Base-by-base conservation (phyloP, 1,140 invertebrate species). In the Listronotus bonariensis region DNA sequence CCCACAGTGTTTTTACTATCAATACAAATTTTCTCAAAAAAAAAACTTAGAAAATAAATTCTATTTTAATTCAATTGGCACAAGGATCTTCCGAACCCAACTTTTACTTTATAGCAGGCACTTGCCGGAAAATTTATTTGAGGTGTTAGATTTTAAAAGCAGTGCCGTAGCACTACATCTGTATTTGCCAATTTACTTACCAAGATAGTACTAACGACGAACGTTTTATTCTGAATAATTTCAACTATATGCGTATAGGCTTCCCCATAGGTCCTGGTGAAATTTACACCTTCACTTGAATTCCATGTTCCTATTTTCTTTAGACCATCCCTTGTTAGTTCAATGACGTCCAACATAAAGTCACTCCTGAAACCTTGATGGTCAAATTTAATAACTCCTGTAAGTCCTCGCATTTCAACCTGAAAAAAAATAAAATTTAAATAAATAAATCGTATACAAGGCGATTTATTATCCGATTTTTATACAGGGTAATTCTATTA, bases 371-470 rank as follows among this genome's bases (percentile, higher is more conserved):
- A 95, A 34, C 95, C 95, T 81, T 95, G 89, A 76, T 95, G 91
- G 81, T 97, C 93, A 77, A 98, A 97, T 78, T 95, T 93, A 67
- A 98, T 95, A 12, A 91, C 88, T 38, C 95, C 95, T 1, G 95
- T 97, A 67, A 97, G 80, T 1, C 96, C 96, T 68, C 89, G 87
- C 83, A 96, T 92, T 79, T 95, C 92, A 9, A 95, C 90, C 93
- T 95, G 75, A 17, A 75, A 78, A 17, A 17, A 31, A 58, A 31
- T n/a, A n/a, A n/a, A n/a, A n/a, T n/a, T n/a, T n/a, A n/a, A n/a
- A n/a, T n/a, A n/a, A n/a, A n/a, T n/a, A n/a, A n/a, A n/a, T n/a
- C n/a, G n/a, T n/a, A n/a, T n/a, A n/a, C n/a, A n/a, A n/a, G n/a
- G n/a, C n/a, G n/a, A n/a, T n/a, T n/a, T n/a, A n/a, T n/a, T n/a